Conservation (phyloP, 1,140 invertebrate genomes). For the Heliconius nattereri region DNA sequence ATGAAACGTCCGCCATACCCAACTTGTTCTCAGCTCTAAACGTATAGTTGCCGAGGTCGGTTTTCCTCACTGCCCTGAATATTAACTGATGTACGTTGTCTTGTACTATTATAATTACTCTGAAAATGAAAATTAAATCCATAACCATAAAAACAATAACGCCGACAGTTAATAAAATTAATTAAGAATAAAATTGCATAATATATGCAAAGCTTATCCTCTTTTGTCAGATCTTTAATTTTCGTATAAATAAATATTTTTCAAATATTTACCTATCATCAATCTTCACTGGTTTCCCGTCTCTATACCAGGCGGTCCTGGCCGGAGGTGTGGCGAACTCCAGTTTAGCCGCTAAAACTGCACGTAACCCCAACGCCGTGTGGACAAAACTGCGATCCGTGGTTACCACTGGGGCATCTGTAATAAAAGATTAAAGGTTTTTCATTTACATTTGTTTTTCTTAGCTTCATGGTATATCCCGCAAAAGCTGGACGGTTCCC, state of each 20-base stretch:
- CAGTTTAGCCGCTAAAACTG: constrained; percentile 84
- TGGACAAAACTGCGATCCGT: constrained; percentile 85
- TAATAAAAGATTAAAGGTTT: neutral
- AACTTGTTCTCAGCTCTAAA: constrained; percentile 89
- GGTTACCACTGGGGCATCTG: constrained; percentile 87
- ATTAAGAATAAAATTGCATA: too few relatives aligned
- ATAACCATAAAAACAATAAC: neutral
- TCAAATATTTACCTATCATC: constrained; percentile 74
- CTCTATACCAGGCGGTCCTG: constrained; percentile 83
- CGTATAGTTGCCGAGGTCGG: constrained; percentile 89
- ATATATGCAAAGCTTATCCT: too few relatives aligned
- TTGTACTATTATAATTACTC: constrained; percentile 82
- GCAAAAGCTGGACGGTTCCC: neutral
- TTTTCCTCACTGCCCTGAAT: constrained; percentile 84
- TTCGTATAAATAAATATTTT: too few relatives aligned
- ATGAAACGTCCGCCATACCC: constrained; percentile 81
- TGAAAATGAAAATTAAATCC: constrained; percentile 41
- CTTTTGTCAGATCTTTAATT: too few relatives aligned
- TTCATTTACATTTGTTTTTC: too few relatives aligned
- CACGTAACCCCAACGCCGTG: constrained; percentile 84
- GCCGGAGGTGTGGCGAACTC: constrained; percentile 86
- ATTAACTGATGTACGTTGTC: constrained; percentile 85
- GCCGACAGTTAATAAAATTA: too few relatives aligned
- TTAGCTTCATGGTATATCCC: neutral
- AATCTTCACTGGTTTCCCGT: constrained; percentile 80